These are phyloP conservation scores for Sebastes goodei DNA, from an alignment of 2,797 vertebrate genomes.

Conservation along the genomic window DNA sequence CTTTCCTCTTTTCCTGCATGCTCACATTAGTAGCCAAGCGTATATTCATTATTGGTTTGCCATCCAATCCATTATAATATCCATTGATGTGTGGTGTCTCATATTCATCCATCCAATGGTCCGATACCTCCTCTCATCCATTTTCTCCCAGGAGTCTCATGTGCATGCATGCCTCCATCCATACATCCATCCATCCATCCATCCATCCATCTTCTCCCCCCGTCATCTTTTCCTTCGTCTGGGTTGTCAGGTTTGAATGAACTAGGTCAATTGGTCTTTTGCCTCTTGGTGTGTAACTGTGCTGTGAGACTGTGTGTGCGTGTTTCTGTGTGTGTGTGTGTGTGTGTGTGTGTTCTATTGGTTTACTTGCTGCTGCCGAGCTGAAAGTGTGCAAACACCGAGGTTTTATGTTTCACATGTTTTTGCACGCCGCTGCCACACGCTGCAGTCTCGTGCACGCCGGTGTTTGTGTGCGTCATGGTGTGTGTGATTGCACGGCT, in stretches of 20 bases:
- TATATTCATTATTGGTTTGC: neutral
- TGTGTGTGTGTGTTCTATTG: neutral
- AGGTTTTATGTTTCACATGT: slow-evolving; percentile 8
- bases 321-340: neutral
- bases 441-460: slow-evolving; percentile 27
- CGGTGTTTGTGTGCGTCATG: neutral
- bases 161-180: neutral
- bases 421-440: neutral
- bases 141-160: too few relatives aligned
- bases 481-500: slow-evolving; percentile 17
- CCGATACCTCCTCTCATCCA: neutral
- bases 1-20: neutral
- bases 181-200: neutral
- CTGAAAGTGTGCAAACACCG: slow-evolving; percentile 8
- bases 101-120: neutral
- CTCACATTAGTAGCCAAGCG: neutral
- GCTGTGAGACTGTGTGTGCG: neutral
- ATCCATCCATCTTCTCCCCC: slow-evolving; percentile 8
- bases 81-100: neutral
- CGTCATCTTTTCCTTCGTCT: slow-evolving; percentile 21
- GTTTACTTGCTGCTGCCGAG: slow-evolving; percentile 1
- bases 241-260: slow-evolving; percentile 53
- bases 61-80: neutral
- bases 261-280: slow-evolving; percentile 65
- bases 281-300: slow-evolving; percentile 36